Evolutionary conservation across 2,797 vertebrate genomes (phyloP).

Genomic region (Muraenolepis orangiensis): DNA sequence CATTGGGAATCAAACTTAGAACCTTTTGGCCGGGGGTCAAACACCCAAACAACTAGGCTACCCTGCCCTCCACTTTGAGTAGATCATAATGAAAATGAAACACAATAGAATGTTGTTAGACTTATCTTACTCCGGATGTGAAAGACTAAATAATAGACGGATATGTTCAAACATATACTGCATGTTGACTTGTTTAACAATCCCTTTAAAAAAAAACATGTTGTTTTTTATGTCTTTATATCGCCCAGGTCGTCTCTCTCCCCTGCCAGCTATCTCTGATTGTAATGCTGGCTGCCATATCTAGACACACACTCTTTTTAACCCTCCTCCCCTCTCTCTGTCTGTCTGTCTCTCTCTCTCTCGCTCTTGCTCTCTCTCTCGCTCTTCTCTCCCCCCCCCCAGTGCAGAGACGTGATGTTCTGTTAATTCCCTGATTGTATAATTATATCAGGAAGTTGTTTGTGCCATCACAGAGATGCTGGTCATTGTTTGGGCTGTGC

Average conservation of each 20-base stretch:
- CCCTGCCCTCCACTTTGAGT: background rate
- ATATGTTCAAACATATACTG: background rate
- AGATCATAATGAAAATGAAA: background rate
- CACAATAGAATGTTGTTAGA: background rate
- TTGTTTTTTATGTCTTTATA: constrained; percentile 12
- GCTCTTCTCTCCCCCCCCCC: constrained; percentile 25
- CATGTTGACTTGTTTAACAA: constrained; percentile 21
- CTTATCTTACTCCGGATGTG: background rate
- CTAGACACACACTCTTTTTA: constrained; percentile 29
- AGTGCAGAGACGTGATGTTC: constrained; percentile 57
- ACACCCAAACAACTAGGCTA: background rate
- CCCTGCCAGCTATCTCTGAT: constrained; percentile 44
- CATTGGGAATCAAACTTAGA: background rate
- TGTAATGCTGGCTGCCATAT: constrained; percentile 43
- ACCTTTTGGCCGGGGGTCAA: background rate
- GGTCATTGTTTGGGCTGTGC: constrained; percentile 64
- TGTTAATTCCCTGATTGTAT: constrained; percentile 69
- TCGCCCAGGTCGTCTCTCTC: constrained; percentile 29
- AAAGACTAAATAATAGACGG: background rate
- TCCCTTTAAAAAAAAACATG: background rate
- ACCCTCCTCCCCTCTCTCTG: constrained; percentile 18
- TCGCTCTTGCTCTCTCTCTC: constrained; percentile 5
- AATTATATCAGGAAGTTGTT: constrained; percentile 72
- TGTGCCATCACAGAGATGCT: constrained; percentile 58
- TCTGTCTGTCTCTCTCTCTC: constrained; percentile 13